Conservation (phyloP, 2,113 vertebrate genomes). For the Ardeotis arabs region DNA sequence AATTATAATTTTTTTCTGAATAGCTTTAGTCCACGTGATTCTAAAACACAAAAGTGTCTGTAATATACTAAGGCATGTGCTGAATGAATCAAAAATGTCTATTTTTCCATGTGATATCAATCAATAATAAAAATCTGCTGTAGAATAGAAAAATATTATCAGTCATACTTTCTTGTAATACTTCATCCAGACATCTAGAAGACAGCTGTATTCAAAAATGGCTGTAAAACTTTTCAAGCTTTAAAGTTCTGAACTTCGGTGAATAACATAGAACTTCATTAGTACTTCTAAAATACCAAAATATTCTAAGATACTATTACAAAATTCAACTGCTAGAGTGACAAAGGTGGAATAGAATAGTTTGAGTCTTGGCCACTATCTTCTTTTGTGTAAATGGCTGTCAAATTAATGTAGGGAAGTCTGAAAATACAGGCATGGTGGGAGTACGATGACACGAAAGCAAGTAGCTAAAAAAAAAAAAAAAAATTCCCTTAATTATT, state of each 20-base stretch:
- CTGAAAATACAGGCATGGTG: not conserved
- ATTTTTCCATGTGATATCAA: not conserved
- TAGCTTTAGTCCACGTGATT: not conserved
- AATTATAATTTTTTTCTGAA: not conserved
- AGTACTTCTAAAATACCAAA: not conserved
- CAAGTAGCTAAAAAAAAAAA: not conserved
- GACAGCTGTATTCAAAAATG: not conserved
- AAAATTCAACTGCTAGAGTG: not conserved
- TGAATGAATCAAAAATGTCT: not conserved
- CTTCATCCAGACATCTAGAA: not conserved
- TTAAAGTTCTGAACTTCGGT: not conserved
- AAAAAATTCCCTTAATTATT: accelerated
- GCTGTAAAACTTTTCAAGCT: not conserved
- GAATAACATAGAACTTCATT: not conserved
- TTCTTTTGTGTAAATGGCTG: not conserved
- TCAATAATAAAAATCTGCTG: not conserved
- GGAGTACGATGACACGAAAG: not conserved
- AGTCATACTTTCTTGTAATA: not conserved
- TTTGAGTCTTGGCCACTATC: not conserved
- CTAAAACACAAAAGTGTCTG: not conserved
- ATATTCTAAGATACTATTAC: not conserved
- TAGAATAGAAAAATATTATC: not conserved
- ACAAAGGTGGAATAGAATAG: not conserved
- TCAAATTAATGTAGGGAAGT: not conserved
- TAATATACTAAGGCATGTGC: not conserved